A percentile compares a stretch with the other conserved stretches of the same genome.
phyloP scores from a whole-genome alignment of 2,888 invertebrate genomes.

The Incurvaria masculella region DNA sequence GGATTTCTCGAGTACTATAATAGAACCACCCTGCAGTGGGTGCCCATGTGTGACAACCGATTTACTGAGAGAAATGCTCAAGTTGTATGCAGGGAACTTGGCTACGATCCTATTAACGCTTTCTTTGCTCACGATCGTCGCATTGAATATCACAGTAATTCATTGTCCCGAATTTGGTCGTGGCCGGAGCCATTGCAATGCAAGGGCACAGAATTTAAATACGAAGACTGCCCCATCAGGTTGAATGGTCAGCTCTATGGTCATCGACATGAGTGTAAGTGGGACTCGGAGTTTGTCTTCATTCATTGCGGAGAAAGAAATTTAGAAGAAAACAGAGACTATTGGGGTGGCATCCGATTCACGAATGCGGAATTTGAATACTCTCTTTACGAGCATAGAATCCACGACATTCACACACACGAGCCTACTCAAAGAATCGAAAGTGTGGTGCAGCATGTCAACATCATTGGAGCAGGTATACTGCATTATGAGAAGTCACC shows the following conservation, averaged over 20 bases:
- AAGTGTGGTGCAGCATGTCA: conserved; percentile 75
- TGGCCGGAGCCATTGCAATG: conserved; percentile 94
- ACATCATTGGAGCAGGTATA: conserved; percentile 91
- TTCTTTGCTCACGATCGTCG: conserved; percentile 83
- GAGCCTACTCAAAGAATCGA: conserved; percentile 64
- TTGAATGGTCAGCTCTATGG: conserved; percentile 88
- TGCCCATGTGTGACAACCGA: conserved; percentile 91
- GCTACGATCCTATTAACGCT: conserved; percentile 84
- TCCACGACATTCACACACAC: conserved; percentile 79
- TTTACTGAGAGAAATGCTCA: conserved; percentile 97
- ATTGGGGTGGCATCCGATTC: conserved; percentile 97
- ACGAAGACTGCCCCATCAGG: conserved; percentile 83
- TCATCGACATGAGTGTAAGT: conserved; percentile 79
- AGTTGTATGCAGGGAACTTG: conserved; percentile 93
- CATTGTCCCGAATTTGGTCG: conserved; percentile 83
- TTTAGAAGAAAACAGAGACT: conserved; percentile 61
- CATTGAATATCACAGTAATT: conserved; percentile 86
- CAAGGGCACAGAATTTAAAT: conserved; percentile 68
- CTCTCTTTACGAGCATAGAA: conserved; percentile 73
- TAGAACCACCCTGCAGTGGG: conserved; percentile 92
- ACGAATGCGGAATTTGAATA: conserved; percentile 88
- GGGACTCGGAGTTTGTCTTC: conserved; percentile 91
- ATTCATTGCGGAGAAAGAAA: conserved; percentile 82
- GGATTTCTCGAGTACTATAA: conserved; percentile 97
- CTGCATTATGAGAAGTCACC: conserved; percentile 94